Base-by-base conservation (phyloP, 2,113 vertebrate species). In the Epinephelus moara region DNA sequence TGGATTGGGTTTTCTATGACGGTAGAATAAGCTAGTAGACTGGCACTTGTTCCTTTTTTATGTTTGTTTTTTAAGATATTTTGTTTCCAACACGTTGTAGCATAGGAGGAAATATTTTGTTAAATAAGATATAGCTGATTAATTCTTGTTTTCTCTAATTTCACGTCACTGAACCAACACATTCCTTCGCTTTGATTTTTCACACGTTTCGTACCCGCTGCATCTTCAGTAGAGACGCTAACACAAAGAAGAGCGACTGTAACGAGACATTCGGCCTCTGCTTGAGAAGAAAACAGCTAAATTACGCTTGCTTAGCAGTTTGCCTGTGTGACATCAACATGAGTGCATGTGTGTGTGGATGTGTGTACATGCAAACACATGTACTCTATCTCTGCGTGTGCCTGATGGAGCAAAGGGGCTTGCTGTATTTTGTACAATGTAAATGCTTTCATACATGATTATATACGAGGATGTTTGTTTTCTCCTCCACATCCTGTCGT, bases 11-110 rank as follows among this genome's bases (percentile, higher is more conserved):
- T 93, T 94, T 91, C 86, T 92, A 90, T 88, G 77, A 91, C 57
- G 82, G 70, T 93, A 95, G 92, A 90, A 93, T 93, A 95, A 93
- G 93, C 89, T 90, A 89, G 90, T 90, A 93, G 92, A 88, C 80
- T 79, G 89, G 91, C 88, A 91, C 90, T 94, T 94, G 61, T 91
- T 92, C 53, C 79, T 75, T 77, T 85, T 85, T 49, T 45, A 72
- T 68, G 30, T 69, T 84, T 85, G 72, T 91, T 90, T 91, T 87
- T 91, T 79, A 85, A 88, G 76, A 82, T 81, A 63, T 93, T 90
- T 90, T 90, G 93, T 92, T 88, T 87, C 87, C 67, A 15, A 86
- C 0, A 77, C 90, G 88, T 88, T 30, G 91, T 94, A 94, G 94
- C 87, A 87, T 94, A 92, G 94, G 75, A 85, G 84, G 82, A 91